Conservation (phyloP, 2,797 vertebrate genomes). For the Scolopax bukidnonensis region DNA sequence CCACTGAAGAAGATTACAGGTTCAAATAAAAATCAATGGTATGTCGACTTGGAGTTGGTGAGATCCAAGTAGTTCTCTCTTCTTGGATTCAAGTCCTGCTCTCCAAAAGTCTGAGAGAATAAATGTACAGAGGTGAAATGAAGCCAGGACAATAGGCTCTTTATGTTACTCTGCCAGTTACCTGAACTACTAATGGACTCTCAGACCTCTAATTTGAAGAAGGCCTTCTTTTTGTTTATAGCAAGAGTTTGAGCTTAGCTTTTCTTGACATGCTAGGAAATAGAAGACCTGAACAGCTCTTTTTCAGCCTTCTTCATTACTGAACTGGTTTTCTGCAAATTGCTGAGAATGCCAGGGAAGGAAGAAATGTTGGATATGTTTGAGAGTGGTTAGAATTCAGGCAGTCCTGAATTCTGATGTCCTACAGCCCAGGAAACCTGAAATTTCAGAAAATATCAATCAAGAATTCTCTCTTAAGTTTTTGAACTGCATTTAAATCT, state of each 20-base stretch:
- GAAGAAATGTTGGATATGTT: neutral
- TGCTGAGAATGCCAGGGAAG: neutral
- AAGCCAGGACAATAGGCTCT: neutral
- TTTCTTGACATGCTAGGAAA: neutral
- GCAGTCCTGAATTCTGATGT: neutral
- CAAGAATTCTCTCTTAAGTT: neutral
- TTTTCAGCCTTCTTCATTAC: neutral
- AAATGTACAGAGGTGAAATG: neutral
- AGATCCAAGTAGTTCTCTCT: neutral
- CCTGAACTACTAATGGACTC: neutral
- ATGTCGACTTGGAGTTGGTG: neutral
- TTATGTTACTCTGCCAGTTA: neutral
- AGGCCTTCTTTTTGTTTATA: neutral
- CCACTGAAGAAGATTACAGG: neutral
- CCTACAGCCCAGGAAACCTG: neutral
- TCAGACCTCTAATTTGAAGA: neutral
- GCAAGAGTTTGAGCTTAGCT: neutral
- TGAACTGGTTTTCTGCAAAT: neutral
- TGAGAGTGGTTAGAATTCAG: neutral
- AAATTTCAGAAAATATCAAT: neutral
- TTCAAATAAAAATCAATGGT: neutral
- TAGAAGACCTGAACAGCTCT: neutral
- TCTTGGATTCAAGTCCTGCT: neutral
- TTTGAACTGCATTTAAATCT: neutral
- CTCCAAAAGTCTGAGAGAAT: neutral